These are phyloP conservation scores for Chloroclystis v-ata DNA, from an alignment of 2,888 invertebrate species.

Conservation along the genomic window DNA sequence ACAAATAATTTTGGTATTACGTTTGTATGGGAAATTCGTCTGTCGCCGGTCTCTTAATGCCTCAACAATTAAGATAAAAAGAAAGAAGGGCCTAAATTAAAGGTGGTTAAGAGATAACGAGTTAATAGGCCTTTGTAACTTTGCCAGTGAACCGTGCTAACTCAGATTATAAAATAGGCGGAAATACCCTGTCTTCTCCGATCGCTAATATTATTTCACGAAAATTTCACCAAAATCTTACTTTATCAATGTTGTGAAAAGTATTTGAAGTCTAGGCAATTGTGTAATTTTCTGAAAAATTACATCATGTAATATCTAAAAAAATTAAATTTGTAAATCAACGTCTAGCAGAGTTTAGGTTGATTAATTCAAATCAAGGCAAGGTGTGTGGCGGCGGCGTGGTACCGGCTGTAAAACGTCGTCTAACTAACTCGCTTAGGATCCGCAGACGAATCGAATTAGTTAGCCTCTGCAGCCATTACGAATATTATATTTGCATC, in stretches of 20 bases:
- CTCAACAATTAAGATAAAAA: slow-evolving; percentile 79
- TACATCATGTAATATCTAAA: too few species aligned
- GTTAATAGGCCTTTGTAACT: slow-evolving; percentile 68
- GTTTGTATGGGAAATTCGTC: too few species aligned
- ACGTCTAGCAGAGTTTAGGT: slow-evolving; percentile 5
- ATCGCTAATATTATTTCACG: background rate
- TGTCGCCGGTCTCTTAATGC: too few species aligned
- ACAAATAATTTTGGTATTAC: too few species aligned
- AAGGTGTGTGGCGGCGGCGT: slow-evolving; percentile 24
- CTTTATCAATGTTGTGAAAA: background rate
- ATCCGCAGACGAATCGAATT: slow-evolving; percentile 70
- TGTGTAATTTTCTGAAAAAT: too few species aligned
- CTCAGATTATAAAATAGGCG: slow-evolving; percentile 26
- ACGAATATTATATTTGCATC: slow-evolving; percentile 72
- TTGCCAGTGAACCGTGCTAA: slow-evolving; percentile 43
- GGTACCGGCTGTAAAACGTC: slow-evolving; percentile 46
- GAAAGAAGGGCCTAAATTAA: slow-evolving; percentile 75
- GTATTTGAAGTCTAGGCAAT: too few species aligned
- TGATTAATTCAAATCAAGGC: slow-evolving; percentile 27
- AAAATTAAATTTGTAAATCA: background rate
- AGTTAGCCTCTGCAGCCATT: slow-evolving; percentile 66
- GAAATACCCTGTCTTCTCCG: slow-evolving; percentile 14
- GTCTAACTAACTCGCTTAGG: slow-evolving; percentile 64
- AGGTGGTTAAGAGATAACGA: slow-evolving; percentile 77
- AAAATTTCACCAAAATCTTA: background rate